Conservation (phyloP, 2,888 invertebrate genomes). For the Zele albiditarsus region DNA sequence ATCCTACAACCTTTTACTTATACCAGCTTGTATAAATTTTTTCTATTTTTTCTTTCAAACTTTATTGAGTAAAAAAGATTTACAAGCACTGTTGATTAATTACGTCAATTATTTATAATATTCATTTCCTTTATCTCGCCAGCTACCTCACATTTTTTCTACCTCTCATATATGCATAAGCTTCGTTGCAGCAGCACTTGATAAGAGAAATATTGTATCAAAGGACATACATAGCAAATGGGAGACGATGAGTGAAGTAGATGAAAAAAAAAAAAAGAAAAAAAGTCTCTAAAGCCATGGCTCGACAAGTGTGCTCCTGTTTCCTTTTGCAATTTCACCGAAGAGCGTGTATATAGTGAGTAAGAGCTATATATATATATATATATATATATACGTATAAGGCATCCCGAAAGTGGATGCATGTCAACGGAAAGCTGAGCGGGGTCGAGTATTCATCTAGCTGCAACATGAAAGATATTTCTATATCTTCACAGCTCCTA, state of each 20-base stretch:
- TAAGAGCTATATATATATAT: conserved; percentile 16
- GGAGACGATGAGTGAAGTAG: not conserved
- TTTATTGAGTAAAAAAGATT: not conserved
- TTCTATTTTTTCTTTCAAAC: too few relatives aligned
- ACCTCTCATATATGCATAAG: not conserved
- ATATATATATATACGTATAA: not conserved
- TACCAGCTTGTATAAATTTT: too few relatives aligned
- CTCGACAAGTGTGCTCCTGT: conserved; percentile 19
- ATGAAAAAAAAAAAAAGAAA: conserved; percentile 1
- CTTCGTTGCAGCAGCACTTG: not conserved
- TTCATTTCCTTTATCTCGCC: not conserved
- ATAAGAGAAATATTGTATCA: not conserved
- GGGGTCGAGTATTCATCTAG: conserved; percentile 35
- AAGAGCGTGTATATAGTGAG: not conserved
- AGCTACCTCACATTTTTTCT: too few relatives aligned
- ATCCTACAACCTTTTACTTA: too few relatives aligned
- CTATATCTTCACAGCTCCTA: conserved; percentile 19
- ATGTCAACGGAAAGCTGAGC: conserved; percentile 41
- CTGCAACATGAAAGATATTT: conserved; percentile 38
- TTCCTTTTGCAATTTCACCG: conserved; percentile 15
- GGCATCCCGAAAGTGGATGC: conserved; percentile 37
- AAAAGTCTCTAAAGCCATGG: not conserved
- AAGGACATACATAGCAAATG: not conserved
- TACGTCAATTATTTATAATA: not conserved
- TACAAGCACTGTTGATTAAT: not conserved